Conservation (phyloP, 2,113 vertebrate genomes). For the Hippocampus zosterae region DNA sequence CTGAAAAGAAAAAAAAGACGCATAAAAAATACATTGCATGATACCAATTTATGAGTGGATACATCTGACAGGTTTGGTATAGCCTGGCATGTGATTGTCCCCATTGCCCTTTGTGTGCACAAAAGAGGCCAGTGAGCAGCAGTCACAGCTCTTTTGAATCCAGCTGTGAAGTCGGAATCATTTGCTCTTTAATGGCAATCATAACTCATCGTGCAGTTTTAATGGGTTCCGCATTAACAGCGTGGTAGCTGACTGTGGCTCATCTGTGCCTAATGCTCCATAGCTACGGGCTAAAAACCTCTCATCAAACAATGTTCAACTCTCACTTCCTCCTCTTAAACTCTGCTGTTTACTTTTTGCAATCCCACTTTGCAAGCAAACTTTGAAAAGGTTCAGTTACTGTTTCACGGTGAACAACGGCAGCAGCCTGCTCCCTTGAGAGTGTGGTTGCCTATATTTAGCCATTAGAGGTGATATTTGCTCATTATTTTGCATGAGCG, state of each 20-base stretch:
- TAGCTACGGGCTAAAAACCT: slow-evolving; percentile 65
- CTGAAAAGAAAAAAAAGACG: background rate
- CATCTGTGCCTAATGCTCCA: slow-evolving; percentile 69
- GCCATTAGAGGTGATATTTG: slow-evolving; percentile 59
- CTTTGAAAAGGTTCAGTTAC: slow-evolving; percentile 41
- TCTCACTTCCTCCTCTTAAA: slow-evolving; percentile 58
- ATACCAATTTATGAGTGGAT: slow-evolving; percentile 10
- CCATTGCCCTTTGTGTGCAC: slow-evolving; percentile 30
- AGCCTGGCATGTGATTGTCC: slow-evolving; percentile 31
- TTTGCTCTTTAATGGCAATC: slow-evolving; percentile 74
- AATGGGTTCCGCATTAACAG: slow-evolving; percentile 69
- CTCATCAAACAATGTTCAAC: slow-evolving; percentile 67
- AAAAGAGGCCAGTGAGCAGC: slow-evolving; percentile 47
- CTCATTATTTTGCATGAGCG: slow-evolving; percentile 61
- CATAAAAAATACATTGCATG: background rate
- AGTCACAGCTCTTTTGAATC: slow-evolving; percentile 53
- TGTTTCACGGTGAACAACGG: slow-evolving; percentile 12
- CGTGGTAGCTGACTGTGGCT: slow-evolving; percentile 64
- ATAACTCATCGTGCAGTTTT: slow-evolving; percentile 68
- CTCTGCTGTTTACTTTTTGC: slow-evolving; percentile 61
- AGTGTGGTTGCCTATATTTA: slow-evolving; percentile 56
- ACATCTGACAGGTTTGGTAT: slow-evolving; percentile 5
- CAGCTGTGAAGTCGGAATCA: slow-evolving; percentile 70
- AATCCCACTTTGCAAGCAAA: slow-evolving; percentile 44
- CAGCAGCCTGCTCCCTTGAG: slow-evolving; percentile 34